Evolutionary conservation across 1,140 invertebrate species (phyloP), one percentile per base, ranked within the genome.

Genomic region (Zaprionus ornatus): DNA sequence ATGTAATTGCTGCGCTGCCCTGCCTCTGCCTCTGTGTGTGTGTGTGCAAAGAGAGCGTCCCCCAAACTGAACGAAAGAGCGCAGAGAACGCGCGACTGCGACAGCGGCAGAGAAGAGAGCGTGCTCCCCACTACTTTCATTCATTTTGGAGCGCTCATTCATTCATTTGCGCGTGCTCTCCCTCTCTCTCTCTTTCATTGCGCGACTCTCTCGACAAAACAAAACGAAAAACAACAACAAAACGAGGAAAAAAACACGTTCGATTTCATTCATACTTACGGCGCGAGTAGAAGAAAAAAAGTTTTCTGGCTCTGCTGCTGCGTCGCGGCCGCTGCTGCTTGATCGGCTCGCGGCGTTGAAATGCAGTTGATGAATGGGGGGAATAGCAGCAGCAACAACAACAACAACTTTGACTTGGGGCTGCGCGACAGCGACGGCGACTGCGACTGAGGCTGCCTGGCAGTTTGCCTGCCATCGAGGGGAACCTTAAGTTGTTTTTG

Each of bases 341-440:
- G 77, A 79, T 72, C 74, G 77, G 68, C 77, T 82, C 69, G 68
- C 73, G 79, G 82, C 82, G 84, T 86, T 86, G 82, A 86, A 90
- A 90, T 90, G 85, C 85, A 90, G 86, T 90, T 90, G 85, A 90
- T 90, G 85, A 90, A 90, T 90, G 85, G 81, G 85, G 81, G 74
- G 83, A 81, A 73, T 68, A 76, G 63, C 60, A 76, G 48, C 45
- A 69, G 42, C 45, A 62, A 42, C 32, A 62, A 27, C 50, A 57
- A 32, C 59, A 61, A 40, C 57, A 62, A 57, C 61, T 71, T 71
- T 67, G 35, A 48, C 62, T 77, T 67, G 72, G 65, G 74, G 62
- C 75, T 64, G 55, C 65, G 61, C 77, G 75, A 13, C 50, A 7
- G 50, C 21, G 21, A 25, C 13, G 19, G 3, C 10, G 50, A 25